Conservation (phyloP, 2,113 vertebrate genomes). For the Megaleporinus macrocephalus region DNA sequence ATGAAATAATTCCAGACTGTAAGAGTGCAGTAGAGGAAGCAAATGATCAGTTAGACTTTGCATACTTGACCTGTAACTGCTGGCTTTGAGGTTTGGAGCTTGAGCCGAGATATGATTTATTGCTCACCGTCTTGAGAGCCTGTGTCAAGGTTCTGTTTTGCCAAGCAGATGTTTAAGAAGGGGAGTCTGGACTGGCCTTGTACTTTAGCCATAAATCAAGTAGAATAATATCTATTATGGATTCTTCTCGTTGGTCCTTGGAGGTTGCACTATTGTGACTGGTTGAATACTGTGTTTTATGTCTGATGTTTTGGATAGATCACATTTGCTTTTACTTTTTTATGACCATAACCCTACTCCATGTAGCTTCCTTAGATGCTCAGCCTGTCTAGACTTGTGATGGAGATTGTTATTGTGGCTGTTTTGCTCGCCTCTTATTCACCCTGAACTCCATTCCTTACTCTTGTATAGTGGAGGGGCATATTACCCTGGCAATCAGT, state of each 20-base stretch:
- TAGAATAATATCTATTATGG: background rate
- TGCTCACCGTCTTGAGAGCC: background rate
- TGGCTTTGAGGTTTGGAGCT: conserved; percentile 3
- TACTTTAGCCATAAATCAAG: background rate
- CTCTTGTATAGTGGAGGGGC: background rate
- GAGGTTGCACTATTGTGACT: background rate
- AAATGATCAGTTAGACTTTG: background rate
- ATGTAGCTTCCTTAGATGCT: background rate
- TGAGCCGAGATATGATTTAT: background rate
- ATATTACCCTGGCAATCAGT: conserved; percentile 23
- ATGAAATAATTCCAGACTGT: background rate
- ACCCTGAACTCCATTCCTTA: background rate
- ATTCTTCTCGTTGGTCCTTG: background rate
- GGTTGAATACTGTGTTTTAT: background rate
- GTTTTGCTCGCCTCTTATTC: background rate
- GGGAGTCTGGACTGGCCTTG: background rate
- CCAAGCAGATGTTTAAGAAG: conserved; percentile 8
- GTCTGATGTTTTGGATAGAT: background rate
- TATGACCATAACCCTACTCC: background rate
- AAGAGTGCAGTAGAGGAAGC: background rate
- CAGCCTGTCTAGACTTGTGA: background rate
- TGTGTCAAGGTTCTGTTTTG: background rate
- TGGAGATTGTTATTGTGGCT: background rate
- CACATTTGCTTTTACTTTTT: background rate
- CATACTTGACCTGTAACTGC: background rate